phyloP scores from a whole-genome alignment of 2,797 vertebrate species.

The Sternotherus odoratus region DNA sequence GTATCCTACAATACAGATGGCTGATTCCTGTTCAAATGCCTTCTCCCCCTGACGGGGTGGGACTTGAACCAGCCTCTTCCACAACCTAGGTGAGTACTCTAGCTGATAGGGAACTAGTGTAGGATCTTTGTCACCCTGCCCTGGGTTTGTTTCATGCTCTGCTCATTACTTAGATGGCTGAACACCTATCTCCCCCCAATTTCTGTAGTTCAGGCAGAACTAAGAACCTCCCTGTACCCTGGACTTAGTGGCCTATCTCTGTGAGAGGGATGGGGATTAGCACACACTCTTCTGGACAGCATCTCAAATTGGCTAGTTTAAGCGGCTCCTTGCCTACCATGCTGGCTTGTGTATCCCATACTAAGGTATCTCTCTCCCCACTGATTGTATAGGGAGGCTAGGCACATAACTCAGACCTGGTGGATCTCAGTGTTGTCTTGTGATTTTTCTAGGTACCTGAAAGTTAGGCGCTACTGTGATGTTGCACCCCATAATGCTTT shows the following conservation, averaged over 20 bases:
- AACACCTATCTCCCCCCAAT: neutral
- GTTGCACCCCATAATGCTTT: too few species aligned
- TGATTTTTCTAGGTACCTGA: neutral
- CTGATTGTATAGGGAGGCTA: neutral
- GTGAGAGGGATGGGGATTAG: neutral
- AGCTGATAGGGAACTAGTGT: neutral
- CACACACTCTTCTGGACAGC: neutral
- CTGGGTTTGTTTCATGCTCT: neutral
- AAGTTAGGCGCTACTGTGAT: neutral
- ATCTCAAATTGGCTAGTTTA: neutral
- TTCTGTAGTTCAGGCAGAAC: neutral
- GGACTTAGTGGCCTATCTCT: neutral
- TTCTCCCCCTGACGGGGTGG: neutral
- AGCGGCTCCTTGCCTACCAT: neutral
- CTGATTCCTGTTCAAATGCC: neutral
- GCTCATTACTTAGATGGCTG: neutral
- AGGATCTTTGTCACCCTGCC: neutral
- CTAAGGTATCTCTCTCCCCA: neutral
- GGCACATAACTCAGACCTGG: neutral
- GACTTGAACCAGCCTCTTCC: neutral
- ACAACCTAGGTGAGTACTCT: neutral
- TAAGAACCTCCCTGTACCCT: neutral
- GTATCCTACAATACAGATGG: neutral
- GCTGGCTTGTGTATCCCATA: neutral
- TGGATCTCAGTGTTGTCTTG: neutral